Evolutionary conservation across 2,888 invertebrate genomes (phyloP).

Genomic region (Drosophila antonietae): DNA sequence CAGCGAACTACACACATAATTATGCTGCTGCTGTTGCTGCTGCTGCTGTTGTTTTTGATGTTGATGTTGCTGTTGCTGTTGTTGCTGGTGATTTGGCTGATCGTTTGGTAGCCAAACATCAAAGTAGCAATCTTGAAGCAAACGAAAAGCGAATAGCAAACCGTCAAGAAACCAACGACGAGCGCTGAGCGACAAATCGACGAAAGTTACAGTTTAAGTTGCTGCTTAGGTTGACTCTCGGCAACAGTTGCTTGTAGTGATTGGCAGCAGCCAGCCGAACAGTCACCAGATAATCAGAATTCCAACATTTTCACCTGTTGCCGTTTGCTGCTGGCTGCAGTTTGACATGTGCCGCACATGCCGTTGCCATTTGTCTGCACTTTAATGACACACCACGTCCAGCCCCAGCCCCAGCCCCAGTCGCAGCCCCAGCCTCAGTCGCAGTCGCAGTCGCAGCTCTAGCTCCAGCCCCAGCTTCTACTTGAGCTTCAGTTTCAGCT

Average conservation of each 20-base stretch:
- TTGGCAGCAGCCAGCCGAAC: constrained; percentile 49
- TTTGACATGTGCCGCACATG: constrained; percentile 82
- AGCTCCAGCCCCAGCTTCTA: constrained; percentile 23
- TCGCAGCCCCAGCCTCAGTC: not conserved
- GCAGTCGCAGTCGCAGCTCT: too few relatives aligned
- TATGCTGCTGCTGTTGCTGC: constrained; percentile 53
- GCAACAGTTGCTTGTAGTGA: constrained; percentile 51
- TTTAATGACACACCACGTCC: constrained; percentile 77
- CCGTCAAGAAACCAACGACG: constrained; percentile 50
- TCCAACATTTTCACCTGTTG: constrained; percentile 80
- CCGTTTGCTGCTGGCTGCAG: constrained; percentile 71
- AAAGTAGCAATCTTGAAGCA: constrained; percentile 48
- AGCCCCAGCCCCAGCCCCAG: constrained; percentile 40
- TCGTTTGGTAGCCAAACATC: constrained; percentile 70
- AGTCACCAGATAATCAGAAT: constrained; percentile 76
- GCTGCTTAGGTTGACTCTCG: constrained; percentile 46
- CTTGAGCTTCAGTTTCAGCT: constrained; percentile 24
- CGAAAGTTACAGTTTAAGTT: constrained; percentile 80
- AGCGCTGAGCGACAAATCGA: constrained; percentile 73
- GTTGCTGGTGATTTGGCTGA: constrained; percentile 45
- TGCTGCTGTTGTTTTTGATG: constrained; percentile 44
- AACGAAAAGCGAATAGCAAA: constrained; percentile 42
- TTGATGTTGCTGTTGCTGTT: constrained; percentile 1
- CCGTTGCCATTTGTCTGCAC: constrained; percentile 81
- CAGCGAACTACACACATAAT: constrained; percentile 48